Conservation (phyloP, 2,888 invertebrate species). For the Sarcophaga variegata region DNA sequence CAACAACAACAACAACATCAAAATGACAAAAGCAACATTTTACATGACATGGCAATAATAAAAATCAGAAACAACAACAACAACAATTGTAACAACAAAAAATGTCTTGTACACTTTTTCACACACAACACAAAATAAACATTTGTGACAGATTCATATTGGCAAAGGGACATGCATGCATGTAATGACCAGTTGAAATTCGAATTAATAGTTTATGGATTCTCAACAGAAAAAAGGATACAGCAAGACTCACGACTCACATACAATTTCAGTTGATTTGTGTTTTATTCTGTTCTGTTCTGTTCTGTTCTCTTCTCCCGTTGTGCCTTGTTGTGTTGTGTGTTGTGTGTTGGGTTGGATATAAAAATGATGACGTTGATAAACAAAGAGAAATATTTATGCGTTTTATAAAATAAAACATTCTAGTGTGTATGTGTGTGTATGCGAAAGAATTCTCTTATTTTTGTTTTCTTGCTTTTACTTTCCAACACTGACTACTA, state of each 20-base stretch:
- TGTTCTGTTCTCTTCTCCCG: no score
- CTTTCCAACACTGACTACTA: neutral
- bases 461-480: neutral
- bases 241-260: no score
- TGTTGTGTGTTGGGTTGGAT: slow-evolving; percentile 28
- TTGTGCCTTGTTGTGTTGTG: no score
- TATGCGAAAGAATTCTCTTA: neutral
- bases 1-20: no score
- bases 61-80: slow-evolving; percentile 12
- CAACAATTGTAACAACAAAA: slow-evolving; percentile 24
- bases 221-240: neutral
- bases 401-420: slow-evolving; percentile 65
- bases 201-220: slow-evolving; percentile 53
- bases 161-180: neutral
- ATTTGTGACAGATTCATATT: neutral
- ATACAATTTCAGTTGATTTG: slow-evolving; percentile 11
- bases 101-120: slow-evolving; percentile 16
- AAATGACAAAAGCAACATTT: slow-evolving; percentile 20
- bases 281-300: slow-evolving; percentile 1
- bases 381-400: slow-evolving; percentile 72
- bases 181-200: slow-evolving; percentile 29
- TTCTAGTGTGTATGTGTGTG: slow-evolving; percentile 10
- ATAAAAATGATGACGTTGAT: slow-evolving; percentile 64
- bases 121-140: slow-evolving; percentile 33
- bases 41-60: slow-evolving; percentile 54